Base-by-base conservation (phyloP, 1,140 invertebrate genomes). In the Adoxophyes honmai region DNA sequence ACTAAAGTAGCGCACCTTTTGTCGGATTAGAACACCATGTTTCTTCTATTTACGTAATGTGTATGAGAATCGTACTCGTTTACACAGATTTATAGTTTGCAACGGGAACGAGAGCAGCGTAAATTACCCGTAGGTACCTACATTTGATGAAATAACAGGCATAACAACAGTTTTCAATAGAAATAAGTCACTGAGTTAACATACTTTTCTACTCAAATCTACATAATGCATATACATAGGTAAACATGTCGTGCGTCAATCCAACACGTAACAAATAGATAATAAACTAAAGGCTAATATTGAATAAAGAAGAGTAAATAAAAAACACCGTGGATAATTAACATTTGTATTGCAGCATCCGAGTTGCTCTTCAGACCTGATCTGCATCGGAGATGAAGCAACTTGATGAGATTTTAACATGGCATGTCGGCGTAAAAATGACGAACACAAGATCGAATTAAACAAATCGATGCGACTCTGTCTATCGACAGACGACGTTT, bases 1-100 rank as follows among this genome's bases (percentile, higher is more conserved):
- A 78, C 70, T 68, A 66, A 75, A 75, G 74, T 79, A 73, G 70
- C 74, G 64, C 71, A 71, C 65, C 75, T 81, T 82, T 79, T 75
- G 74, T 79, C 68, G 62, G 68, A 73, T 69, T 67, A 53, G 59
- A 71, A 69, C 60, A 57, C 58, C 52, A 58, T 66, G 63, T 75
- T 72, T 71, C 66, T 58, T 64, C 60, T 52, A 55, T 68, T 76
- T 73, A 66, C 62, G 62, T 66, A 75, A 78, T 60, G 42, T 38
- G 34, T 55, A 59, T 65, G 59, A 66, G 63, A 72, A 72, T 67
- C 48, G 39, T 68, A 56, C 67, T 39, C 57, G 62, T 60, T 65
- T 65, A 42, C 53, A 54, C 13, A 36, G 54, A 48, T 53, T 13
- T 28, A 55, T 35, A 54, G 34, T 63, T 62, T 62, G 34, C 55